Evolutionary conservation across 2,797 vertebrate species (phyloP), one percentile per base, ranked within the genome.

Genomic region (Phataginus tricuspis): DNA sequence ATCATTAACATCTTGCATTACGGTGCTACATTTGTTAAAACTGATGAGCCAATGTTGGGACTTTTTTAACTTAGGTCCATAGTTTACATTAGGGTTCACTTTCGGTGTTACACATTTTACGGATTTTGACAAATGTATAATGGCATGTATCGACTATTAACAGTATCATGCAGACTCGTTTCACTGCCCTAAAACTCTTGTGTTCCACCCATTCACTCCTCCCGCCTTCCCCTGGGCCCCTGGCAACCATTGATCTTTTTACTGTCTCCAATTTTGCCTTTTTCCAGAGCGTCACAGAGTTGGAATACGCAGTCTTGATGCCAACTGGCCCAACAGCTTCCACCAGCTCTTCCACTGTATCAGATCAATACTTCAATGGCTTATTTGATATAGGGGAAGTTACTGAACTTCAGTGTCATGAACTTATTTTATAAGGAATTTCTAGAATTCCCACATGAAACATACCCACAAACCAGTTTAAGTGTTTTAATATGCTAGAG

Each of bases 301-400:
- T 84, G 61, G 42, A 91, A 71, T 39, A 64, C 2, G 77, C 7
- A 84, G 39, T 7, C 42, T 71, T 86, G 25, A 59, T 23, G 34
- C 27, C 72, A 74, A 39, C 51, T 86, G 37, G n/a, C 45, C 37
- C 45, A 39, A 23, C 10, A 83, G 14, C 66, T 51, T 61, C 53
- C 27, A 39, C 45, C 37, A 49, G 51, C 19, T 74, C 25, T 84
- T 49, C 37, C 29, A 75, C 39, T 55, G 27, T 57, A 14, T 82
- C 66, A 80, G 37, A 77, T 34, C n/a, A 59, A 23, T 63, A 66
- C 31, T 71, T 86, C 3, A 31, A 49, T 45, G 78, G 75, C 79
- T 92, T 83, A 55, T 66, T 57, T 87, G 82, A 90, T 88, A 88
- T 31, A 83, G 55, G 71, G 42, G 69, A 91, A 53, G 39, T 84